A percentile compares a stretch with the other conserved stretches of the same genome.
phyloP scores from a whole-genome alignment of 2,888 invertebrate genomes.

The Pyrocoelia pectoralis region DNA sequence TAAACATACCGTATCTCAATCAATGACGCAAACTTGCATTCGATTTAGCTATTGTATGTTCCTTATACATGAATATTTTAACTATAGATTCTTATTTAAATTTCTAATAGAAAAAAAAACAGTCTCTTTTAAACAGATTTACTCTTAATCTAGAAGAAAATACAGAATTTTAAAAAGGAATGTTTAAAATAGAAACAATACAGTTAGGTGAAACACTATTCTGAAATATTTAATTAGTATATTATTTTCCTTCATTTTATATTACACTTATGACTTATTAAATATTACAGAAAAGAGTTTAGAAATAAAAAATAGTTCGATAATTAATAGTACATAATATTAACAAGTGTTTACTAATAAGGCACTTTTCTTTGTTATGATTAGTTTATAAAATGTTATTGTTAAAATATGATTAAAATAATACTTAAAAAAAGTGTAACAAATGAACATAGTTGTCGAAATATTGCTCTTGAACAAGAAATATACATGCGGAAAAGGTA shows the following conservation, averaged over 20 bases:
- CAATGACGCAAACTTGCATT: too few species aligned
- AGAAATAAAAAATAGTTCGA: conserved; percentile 9
- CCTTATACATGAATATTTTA: too few species aligned
- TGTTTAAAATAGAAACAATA: conserved; percentile 18
- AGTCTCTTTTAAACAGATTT: conserved; percentile 22
- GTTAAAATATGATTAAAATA: conserved; percentile 13
- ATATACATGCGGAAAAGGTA: conserved; percentile 17
- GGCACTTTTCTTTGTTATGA: conserved; percentile 24
- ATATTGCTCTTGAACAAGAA: conserved; percentile 23
- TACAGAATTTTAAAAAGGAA: conserved; percentile 29
- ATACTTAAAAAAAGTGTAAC: conserved; percentile 3
- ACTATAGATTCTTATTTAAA: too few species aligned
- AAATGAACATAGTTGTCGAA: conserved; percentile 8
- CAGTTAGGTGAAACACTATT: neutral
- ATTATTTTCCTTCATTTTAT: conserved; percentile 3
- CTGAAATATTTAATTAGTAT: conserved; percentile 12
- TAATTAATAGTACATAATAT: conserved; percentile 7
- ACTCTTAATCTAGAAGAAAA: conserved; percentile 26
- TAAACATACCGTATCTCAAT: too few species aligned
- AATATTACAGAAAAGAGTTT: conserved; percentile 4
- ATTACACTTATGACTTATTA: neutral
- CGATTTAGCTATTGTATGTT: too few species aligned
- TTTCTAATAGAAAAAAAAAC: neutral
- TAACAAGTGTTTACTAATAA: conserved; percentile 21
- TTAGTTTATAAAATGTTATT: conserved; percentile 14